phyloP scores from a whole-genome alignment of 2,113 vertebrate species.

The Thamnophis sirtalis region DNA sequence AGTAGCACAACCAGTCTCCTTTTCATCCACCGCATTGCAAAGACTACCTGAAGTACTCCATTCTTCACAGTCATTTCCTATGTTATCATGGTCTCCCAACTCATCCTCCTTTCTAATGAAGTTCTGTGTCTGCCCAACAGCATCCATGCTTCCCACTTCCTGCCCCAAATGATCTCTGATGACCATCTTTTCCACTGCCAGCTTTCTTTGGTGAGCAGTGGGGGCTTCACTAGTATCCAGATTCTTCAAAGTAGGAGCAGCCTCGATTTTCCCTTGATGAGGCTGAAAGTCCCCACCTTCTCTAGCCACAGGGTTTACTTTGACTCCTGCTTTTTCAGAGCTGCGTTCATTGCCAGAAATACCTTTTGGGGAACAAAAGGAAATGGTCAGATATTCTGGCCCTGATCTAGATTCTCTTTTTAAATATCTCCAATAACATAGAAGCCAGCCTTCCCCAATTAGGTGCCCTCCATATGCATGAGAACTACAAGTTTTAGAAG shows the following conservation, averaged over 20 bases:
- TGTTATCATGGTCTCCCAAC: not conserved
- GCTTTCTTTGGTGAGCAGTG: not conserved
- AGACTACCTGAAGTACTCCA: not conserved
- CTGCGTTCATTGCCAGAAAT: not conserved
- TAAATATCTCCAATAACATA: not conserved
- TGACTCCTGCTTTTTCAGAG: not conserved
- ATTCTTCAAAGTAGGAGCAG: not conserved
- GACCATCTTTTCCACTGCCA: conserved; percentile 51
- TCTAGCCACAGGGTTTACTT: not conserved
- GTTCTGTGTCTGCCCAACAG: conserved; percentile 11
- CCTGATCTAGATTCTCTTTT: not conserved
- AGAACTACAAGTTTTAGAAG: not conserved
- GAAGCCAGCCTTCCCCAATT: not conserved
- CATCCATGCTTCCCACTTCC: conserved; percentile 35
- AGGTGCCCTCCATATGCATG: not conserved
- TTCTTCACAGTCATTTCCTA: not conserved
- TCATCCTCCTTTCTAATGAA: conserved; percentile 7
- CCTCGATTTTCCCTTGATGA: not conserved
- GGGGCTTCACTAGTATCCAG: not conserved
- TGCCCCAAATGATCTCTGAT: conserved; percentile 42
- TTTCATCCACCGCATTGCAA: not conserved
- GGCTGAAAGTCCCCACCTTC: not conserved
- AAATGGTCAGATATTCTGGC: not conserved
- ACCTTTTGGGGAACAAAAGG: conserved; percentile 7
- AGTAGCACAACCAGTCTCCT: not conserved